A percentile compares a stretch with the other conserved stretches of the same genome.
These are phyloP conservation scores for Tauraco erythrolophus DNA, from an alignment of 2,113 vertebrate species.

Conservation along the genomic window DNA sequence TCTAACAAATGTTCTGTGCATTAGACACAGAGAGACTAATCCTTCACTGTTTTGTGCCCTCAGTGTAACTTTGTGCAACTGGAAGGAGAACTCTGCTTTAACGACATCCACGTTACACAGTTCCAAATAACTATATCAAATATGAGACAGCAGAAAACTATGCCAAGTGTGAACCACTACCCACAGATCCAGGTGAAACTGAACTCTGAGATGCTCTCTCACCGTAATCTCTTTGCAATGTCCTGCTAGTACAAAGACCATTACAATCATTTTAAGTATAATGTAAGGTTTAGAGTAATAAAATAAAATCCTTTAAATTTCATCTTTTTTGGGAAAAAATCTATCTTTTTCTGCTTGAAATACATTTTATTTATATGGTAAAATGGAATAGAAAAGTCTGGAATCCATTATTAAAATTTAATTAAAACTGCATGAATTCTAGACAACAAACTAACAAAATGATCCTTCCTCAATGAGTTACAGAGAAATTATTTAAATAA, in stretches of 20 bases:
- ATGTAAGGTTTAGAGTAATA: background rate
- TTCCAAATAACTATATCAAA: background rate
- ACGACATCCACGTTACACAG: background rate
- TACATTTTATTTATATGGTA: background rate
- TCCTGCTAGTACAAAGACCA: background rate
- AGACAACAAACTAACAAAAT: background rate
- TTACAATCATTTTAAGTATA: background rate
- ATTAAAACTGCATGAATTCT: background rate
- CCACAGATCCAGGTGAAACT: background rate
- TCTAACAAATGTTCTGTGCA: background rate
- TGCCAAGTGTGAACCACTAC: background rate
- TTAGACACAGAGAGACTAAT: background rate
- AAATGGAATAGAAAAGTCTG: background rate
- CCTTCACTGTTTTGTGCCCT: background rate
- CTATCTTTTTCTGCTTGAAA: background rate
- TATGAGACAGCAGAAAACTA: background rate
- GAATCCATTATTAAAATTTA: background rate
- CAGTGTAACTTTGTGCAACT: background rate
- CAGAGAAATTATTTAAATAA: conserved; percentile 44
- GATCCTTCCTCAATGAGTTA: background rate
- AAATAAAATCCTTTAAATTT: background rate
- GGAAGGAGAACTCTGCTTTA: background rate
- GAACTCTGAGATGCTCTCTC: background rate
- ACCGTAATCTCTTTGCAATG: background rate
- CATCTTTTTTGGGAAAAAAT: rapidly evolving